Conservation (phyloP, 2,113 vertebrate species). For the Trichomycterus rosablanca region DNA sequence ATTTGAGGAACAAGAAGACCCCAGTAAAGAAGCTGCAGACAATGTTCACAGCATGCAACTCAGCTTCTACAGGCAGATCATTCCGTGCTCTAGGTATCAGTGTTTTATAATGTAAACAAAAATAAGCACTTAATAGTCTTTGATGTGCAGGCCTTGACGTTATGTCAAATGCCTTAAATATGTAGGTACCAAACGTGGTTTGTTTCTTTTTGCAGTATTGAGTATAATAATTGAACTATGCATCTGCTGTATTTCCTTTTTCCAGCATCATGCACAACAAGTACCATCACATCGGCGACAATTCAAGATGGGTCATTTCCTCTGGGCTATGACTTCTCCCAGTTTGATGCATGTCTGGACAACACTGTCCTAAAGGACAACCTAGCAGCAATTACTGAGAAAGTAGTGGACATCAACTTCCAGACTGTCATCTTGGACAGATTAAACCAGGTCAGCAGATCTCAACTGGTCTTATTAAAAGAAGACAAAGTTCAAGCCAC, state of each 20-base stretch:
- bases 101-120: not conserved
- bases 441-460: slow-evolving; percentile 41
- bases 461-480: not conserved
- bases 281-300: slow-evolving; percentile 28
- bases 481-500: no score
- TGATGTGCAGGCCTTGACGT: no score
- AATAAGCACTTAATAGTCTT: no score
- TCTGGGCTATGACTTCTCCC: slow-evolving; percentile 11
- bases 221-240: no score
- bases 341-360: slow-evolving; percentile 40
- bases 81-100: not conserved
- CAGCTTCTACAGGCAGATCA: not conserved
- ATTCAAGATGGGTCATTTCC: slow-evolving; percentile 39
- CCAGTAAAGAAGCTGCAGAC: not conserved
- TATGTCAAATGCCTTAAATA: no score
- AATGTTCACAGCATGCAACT: slow-evolving; percentile 6
- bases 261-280: slow-evolving; percentile 18
- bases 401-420: slow-evolving; percentile 29
- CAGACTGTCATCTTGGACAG: slow-evolving; percentile 37
- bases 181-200: no score
- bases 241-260: not conserved
- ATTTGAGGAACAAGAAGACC: slow-evolving; percentile 1
- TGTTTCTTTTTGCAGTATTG: not conserved
- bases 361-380: slow-evolving; percentile 28
- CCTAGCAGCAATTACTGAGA: slow-evolving; percentile 39